Evolutionary conservation across 1,140 invertebrate species (phyloP).

Genomic region (Mesaphorura yosii): DNA sequence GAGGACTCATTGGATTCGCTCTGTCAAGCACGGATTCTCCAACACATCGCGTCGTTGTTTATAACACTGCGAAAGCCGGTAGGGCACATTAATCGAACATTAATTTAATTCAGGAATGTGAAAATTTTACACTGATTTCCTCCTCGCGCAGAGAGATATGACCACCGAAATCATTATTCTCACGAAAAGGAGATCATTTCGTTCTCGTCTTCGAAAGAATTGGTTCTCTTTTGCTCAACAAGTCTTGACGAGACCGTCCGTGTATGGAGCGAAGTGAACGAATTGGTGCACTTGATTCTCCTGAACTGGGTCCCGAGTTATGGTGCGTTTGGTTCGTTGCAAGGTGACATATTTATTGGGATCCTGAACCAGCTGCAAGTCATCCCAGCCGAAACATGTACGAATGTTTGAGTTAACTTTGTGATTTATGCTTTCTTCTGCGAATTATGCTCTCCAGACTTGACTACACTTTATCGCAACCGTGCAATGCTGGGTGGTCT

Average conservation of each 20-base stretch:
- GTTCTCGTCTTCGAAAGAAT: constrained; percentile 10
- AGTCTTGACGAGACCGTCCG: constrained; percentile 29
- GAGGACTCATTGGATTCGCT: constrained; percentile 18
- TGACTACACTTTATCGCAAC: constrained; percentile 23
- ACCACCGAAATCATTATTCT: constrained; percentile 10
- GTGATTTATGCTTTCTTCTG: neutral
- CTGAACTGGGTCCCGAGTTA: constrained; percentile 27
- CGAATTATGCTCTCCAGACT: constrained; percentile 5
- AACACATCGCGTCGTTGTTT: constrained; percentile 24
- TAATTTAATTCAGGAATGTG: too few relatives aligned
- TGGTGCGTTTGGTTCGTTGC: constrained; percentile 22
- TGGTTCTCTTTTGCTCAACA: constrained; percentile 27
- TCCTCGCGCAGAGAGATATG: constrained; percentile 16
- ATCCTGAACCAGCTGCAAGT: constrained; percentile 13
- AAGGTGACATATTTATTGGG: constrained; percentile 32
- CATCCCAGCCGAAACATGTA: constrained; percentile 28
- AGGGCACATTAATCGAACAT: too few relatives aligned
- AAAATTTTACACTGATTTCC: too few relatives aligned
- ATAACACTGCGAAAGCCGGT: constrained; percentile 18
- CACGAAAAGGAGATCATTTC: constrained; percentile 23
- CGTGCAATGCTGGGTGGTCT: constrained; percentile 15
- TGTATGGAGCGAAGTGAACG: constrained; percentile 25
- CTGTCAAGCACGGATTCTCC: constrained; percentile 11
- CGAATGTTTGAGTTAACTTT: neutral
- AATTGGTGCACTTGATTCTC: constrained; percentile 12